A percentile compares a stretch with the other conserved stretches of the same genome.
Conservation (phyloP, 2,113 vertebrate species). For the Plotosus lineatus region DNA sequence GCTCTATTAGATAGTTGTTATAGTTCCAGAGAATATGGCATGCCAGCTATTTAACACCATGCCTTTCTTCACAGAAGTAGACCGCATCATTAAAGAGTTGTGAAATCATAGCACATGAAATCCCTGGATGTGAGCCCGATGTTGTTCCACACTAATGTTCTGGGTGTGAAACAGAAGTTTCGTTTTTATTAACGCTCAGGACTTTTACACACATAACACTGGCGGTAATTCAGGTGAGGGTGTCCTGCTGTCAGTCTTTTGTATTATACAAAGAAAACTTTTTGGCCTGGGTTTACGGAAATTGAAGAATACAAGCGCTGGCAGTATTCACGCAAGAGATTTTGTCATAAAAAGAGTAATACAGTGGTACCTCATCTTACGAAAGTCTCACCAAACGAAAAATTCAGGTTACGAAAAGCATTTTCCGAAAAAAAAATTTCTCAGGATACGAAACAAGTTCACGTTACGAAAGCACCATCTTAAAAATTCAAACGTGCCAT, state of each 20-base stretch:
- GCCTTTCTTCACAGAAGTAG: constrained; percentile 23
- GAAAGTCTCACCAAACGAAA: too few relatives aligned
- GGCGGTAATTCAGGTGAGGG: constrained; percentile 14
- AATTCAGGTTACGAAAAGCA: too few relatives aligned
- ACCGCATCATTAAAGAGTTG: not conserved
- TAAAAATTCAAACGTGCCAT: too few relatives aligned
- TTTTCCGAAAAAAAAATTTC: too few relatives aligned
- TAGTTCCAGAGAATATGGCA: constrained; percentile 6
- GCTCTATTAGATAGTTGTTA: constrained; percentile 17
- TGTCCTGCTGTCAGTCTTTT: constrained; percentile 17
- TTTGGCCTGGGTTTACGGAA: constrained; percentile 27
- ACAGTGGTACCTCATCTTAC: too few relatives aligned
- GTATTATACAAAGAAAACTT: constrained; percentile 43
- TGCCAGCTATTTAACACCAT: constrained; percentile 19
- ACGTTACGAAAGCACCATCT: too few relatives aligned
- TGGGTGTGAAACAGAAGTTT: not conserved
- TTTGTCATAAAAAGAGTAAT: not conserved
- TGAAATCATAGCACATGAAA: not conserved
- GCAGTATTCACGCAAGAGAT: not conserved
- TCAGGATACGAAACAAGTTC: too few relatives aligned
- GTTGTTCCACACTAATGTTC: not conserved
- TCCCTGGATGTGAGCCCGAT: not conserved
- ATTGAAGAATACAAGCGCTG: constrained; percentile 45
- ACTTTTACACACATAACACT: constrained; percentile 11
- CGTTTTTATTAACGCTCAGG: not conserved